A percentile compares a stretch with the other conserved stretches of the same genome.
phyloP scores from a whole-genome alignment of 2,113 vertebrate species.

The Albula goreensis region DNA sequence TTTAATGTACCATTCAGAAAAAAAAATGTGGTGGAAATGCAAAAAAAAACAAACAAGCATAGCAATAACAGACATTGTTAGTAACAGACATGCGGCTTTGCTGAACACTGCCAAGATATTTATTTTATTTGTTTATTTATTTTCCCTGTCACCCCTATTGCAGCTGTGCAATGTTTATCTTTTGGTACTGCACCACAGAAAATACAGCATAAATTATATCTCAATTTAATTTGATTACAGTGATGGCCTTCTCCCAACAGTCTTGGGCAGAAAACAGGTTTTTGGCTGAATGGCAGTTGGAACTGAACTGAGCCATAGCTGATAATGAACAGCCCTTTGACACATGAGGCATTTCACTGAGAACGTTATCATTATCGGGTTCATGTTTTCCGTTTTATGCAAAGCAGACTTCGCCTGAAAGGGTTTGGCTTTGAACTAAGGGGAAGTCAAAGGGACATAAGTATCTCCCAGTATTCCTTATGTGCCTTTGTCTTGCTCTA shows the following conservation, averaged over 20 bases:
- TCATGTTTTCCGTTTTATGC: neutral
- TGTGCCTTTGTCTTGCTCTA: neutral
- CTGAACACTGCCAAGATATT: neutral
- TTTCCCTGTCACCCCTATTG: neutral
- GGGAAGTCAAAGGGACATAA: neutral
- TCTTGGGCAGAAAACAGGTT: neutral
- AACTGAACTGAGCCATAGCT: neutral
- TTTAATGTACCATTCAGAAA: slow-evolving; percentile 9
- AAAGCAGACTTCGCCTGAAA: neutral
- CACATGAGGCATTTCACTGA: neutral
- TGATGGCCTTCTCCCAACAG: neutral
- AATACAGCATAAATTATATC: slow-evolving; percentile 3
- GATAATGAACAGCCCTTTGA: neutral
- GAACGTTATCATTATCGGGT: neutral
- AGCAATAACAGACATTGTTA: neutral
- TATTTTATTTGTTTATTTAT: neutral
- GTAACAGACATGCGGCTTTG: neutral
- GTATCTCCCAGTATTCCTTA: neutral
- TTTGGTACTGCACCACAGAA: slow-evolving; percentile 9
- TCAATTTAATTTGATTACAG: slow-evolving; percentile 12
- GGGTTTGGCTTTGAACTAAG: neutral
- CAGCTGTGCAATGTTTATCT: neutral
- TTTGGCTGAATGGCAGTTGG: neutral
- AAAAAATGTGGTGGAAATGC: neutral
- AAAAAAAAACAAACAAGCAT: neutral